A percentile compares a stretch with the other conserved stretches of the same genome.
phyloP scores from a whole-genome alignment of 2,113 vertebrate genomes.

The Asarcornis scutulata region DNA sequence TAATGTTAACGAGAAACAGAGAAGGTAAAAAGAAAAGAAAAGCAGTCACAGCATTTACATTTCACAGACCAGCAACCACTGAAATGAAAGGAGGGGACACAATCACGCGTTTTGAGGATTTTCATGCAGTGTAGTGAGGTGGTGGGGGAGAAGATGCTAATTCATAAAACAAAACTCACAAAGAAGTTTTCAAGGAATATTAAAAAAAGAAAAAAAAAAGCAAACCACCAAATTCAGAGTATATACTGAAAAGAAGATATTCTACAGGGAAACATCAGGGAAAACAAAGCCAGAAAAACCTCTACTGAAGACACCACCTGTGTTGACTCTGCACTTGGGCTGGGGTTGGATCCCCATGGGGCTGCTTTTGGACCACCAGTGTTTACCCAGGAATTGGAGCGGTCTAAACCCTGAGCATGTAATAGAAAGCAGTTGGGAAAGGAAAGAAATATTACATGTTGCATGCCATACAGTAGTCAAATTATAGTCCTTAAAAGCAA shows the following conservation, averaged over 20 bases:
- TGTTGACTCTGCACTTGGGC: constrained; percentile 94
- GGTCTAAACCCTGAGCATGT: constrained; percentile 96
- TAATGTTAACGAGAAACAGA: not conserved
- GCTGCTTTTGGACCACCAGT: constrained; percentile 97
- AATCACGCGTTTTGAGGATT: constrained; percentile 2
- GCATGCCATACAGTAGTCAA: constrained; percentile 75
- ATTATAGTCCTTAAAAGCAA: constrained; percentile 70
- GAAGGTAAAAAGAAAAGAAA: not conserved
- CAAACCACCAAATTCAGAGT: constrained; percentile 66
- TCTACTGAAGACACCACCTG: constrained; percentile 92
- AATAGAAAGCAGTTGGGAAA: constrained; percentile 86
- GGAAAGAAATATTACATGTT: constrained; percentile 88
- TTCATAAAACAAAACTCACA: constrained; percentile 52
- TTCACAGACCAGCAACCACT: constrained; percentile 71
- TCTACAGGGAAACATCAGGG: constrained; percentile 73
- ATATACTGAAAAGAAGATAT: constrained; percentile 59
- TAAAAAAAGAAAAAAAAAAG: not conserved
- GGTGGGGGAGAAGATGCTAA: constrained; percentile 37
- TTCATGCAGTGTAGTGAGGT: constrained; percentile 73
- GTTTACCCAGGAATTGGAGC: constrained; percentile 99
- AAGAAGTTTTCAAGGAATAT: constrained; percentile 47
- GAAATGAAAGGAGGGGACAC: constrained; percentile 39
- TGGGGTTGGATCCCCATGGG: constrained; percentile 98
- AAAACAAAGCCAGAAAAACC: constrained; percentile 74
- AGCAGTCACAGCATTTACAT: constrained; percentile 61